phyloP scores from a whole-genome alignment of 2,113 vertebrate species.

The Caloenas nicobarica region DNA sequence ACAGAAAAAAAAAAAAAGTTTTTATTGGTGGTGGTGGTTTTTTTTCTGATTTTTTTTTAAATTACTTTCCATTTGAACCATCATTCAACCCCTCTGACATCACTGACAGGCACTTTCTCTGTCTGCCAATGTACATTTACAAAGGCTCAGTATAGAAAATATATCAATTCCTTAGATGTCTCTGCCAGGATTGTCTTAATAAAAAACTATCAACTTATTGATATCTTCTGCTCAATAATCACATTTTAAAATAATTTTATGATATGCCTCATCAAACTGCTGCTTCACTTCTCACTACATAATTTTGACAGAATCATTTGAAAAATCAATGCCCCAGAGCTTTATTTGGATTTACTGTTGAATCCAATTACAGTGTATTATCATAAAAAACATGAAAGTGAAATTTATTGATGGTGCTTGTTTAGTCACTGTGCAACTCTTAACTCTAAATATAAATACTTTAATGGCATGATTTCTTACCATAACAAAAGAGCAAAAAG shows the following conservation, averaged over 20 bases:
- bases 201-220: slow-evolving; percentile 30
- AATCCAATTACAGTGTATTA: slow-evolving; percentile 76
- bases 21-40: background rate
- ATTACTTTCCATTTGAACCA: background rate
- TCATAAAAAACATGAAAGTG: slow-evolving; percentile 75
- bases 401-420: slow-evolving; percentile 74
- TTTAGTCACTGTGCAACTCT: slow-evolving; percentile 66
- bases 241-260: slow-evolving; percentile 58
- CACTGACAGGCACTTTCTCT: background rate
- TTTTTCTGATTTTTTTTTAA: background rate
- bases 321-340: slow-evolving; percentile 72
- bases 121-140: background rate
- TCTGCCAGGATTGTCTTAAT: background rate
- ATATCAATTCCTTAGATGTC: background rate
- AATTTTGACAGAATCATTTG: slow-evolving; percentile 66
- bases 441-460: slow-evolving; percentile 76
- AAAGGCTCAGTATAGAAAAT: background rate
- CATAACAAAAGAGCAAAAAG: slow-evolving; percentile 46
- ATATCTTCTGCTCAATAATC: slow-evolving; percentile 53
- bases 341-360: slow-evolving; percentile 73
- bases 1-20: background rate
- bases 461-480: slow-evolving; percentile 52
- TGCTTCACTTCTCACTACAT: slow-evolving; percentile 69
- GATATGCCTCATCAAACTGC: slow-evolving; percentile 56
- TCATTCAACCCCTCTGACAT: background rate